phyloP scores from a whole-genome alignment of 2,113 vertebrate genomes.

The Oryctolagus cuniculus region DNA sequence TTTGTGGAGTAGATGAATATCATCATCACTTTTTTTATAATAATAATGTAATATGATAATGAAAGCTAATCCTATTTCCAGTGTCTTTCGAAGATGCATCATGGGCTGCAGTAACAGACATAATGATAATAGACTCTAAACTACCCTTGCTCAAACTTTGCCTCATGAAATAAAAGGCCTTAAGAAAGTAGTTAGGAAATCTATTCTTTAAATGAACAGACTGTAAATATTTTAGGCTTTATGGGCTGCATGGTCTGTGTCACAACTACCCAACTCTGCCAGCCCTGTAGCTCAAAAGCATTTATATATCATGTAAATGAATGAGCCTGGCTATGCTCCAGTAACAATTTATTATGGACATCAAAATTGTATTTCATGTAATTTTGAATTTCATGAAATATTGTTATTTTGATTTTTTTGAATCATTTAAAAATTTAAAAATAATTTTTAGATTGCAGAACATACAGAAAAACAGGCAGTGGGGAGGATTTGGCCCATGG shows the following conservation, averaged over 20 bases:
- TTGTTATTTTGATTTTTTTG: constrained; percentile 1
- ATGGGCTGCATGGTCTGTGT: neutral
- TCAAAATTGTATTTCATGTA: constrained; percentile 30
- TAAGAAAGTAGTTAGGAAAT: neutral
- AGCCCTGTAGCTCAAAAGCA: neutral
- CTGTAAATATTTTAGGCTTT: constrained; percentile 53
- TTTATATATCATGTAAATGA: constrained; percentile 1
- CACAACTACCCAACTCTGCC: neutral
- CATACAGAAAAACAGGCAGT: neutral
- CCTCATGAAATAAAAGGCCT: constrained; percentile 45
- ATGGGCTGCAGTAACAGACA: neutral
- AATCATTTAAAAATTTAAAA: constrained; percentile 44
- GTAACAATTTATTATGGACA: neutral
- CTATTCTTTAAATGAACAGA: constrained; percentile 36
- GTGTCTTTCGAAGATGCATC: neutral
- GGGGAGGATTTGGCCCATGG: neutral
- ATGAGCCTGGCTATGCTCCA: neutral
- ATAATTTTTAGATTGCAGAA: neutral
- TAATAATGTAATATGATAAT: neutral
- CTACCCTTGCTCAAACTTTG: constrained; percentile 45
- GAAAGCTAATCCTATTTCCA: neutral
- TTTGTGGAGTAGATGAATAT: neutral
- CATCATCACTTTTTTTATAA: neutral
- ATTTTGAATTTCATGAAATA: constrained; percentile 32
- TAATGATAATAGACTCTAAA: constrained; percentile 1